These are phyloP conservation scores for Bactericera cockerelli DNA, from an alignment of 1,140 invertebrate genomes.

Conservation along the genomic window DNA sequence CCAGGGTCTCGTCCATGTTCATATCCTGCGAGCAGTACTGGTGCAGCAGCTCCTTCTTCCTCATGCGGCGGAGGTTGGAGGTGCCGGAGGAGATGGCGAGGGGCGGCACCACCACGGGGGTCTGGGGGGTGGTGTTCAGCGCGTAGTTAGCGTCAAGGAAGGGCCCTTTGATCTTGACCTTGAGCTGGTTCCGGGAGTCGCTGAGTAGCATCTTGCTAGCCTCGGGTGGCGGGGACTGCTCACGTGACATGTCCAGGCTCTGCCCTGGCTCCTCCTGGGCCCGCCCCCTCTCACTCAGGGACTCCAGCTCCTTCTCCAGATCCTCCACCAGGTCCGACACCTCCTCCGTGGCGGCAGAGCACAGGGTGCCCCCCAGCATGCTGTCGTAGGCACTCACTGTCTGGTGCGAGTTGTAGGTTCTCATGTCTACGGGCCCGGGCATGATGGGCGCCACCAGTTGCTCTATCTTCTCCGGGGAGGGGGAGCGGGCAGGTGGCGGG, in stretches of 20 bases:
- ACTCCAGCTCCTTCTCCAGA: conserved; percentile 56
- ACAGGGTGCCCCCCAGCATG: conserved; percentile 29
- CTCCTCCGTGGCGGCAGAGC: conserved; percentile 41
- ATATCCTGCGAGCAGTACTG: conserved; percentile 75
- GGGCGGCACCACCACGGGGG: conserved; percentile 24
- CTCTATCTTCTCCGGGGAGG: conserved; percentile 19
- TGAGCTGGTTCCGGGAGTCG: conserved; percentile 65
- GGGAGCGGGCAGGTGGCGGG: conserved; percentile 23
- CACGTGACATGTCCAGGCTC: not conserved
- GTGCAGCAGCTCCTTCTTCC: conserved; percentile 72
- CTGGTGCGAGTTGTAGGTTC: conserved; percentile 49
- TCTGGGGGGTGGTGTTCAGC: conserved; percentile 34
- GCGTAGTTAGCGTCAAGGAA: conserved; percentile 60
- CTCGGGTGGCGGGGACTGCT: conserved; percentile 2
- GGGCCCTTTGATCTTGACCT: conserved; percentile 81
- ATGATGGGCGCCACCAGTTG: conserved; percentile 45
- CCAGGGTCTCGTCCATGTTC: conserved; percentile 56
- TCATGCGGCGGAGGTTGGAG: conserved; percentile 63
- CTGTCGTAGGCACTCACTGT: conserved; percentile 9
- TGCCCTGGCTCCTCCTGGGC: conserved; percentile 21
- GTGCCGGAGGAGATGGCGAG: conserved; percentile 34
- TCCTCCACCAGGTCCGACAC: conserved; percentile 56
- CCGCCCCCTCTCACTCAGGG: conserved; percentile 25
- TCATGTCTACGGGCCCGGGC: conserved; percentile 72
- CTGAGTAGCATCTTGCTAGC: conserved; percentile 34